phyloP scores from a whole-genome alignment of 2,797 vertebrate species.

The Phaenicophaeus curvirostris region DNA sequence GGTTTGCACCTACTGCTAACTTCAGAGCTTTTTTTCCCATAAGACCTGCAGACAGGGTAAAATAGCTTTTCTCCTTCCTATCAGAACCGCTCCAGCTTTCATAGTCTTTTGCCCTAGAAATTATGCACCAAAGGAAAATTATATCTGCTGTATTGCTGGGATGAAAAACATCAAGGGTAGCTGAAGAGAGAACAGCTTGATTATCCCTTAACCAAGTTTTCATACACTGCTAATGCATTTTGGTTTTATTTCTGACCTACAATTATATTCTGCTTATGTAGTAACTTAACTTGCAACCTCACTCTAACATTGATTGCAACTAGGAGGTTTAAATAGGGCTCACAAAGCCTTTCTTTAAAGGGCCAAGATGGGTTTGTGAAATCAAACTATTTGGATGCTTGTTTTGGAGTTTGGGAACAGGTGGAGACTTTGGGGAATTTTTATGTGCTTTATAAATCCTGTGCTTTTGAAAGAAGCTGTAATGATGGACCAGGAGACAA shows the following conservation, averaged over 20 bases:
- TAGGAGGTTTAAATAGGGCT: background rate
- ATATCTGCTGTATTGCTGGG: background rate
- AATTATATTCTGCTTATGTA: background rate
- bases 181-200: background rate
- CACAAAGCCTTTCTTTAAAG: background rate
- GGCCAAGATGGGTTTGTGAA: background rate
- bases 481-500: background rate
- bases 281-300: background rate
- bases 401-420: background rate
- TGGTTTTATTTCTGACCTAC: background rate
- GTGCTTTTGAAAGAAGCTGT: background rate
- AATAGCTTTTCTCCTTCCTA: background rate
- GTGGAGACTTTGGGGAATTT: background rate
- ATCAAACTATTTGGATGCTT: background rate
- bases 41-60: background rate
- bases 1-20: background rate
- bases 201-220: background rate
- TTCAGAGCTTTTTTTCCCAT: background rate
- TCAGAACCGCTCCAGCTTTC: background rate
- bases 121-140: background rate
- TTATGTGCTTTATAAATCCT: background rate
- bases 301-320: background rate
- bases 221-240: background rate
- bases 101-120: background rate
- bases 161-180: background rate